Percentiles rank a stretch among this genome's conserved stretches.
Evolutionary conservation across 2,113 vertebrate species (phyloP).

Genomic region (Hydropotes inermis): DNA sequence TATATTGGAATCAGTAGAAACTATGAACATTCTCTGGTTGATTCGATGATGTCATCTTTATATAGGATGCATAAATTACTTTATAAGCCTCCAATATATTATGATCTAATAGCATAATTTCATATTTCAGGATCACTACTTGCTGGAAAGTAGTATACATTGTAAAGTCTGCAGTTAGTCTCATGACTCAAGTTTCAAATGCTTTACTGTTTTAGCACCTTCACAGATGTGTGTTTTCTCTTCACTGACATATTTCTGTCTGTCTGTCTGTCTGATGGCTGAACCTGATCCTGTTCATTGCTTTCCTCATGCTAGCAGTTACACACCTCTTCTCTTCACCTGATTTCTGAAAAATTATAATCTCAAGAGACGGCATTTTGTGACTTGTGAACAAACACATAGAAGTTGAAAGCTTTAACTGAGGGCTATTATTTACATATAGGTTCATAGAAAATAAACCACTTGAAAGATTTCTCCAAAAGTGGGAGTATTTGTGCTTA

Average conservation of each 20-base stretch:
- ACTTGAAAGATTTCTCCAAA: not conserved
- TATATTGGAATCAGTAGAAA: not conserved
- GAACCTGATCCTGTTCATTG: not conserved
- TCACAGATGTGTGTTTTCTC: constrained; percentile 43
- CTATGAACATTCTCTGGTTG: not conserved
- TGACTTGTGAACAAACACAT: not conserved
- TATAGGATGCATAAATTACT: not conserved
- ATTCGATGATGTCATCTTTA: not conserved
- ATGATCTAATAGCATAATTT: not conserved
- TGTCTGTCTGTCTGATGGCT: constrained; percentile 24
- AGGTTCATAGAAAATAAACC: not conserved
- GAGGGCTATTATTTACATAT: not conserved
- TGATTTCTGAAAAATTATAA: not conserved
- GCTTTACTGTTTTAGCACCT: fast-evolving
- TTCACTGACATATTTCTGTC: constrained; percentile 1
- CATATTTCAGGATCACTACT: not conserved
- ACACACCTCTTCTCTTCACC: not conserved
- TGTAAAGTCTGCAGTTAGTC: not conserved
- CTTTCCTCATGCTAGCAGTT: not conserved
- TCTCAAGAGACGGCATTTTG: not conserved
- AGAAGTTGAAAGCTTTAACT: not conserved
- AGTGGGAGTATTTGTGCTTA: not conserved
- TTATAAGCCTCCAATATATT: not conserved
- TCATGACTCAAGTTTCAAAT: not conserved
- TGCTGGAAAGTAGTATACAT: not conserved